Conservation (phyloP, 1,140 invertebrate species). For the Rhopalosiphum padi region DNA sequence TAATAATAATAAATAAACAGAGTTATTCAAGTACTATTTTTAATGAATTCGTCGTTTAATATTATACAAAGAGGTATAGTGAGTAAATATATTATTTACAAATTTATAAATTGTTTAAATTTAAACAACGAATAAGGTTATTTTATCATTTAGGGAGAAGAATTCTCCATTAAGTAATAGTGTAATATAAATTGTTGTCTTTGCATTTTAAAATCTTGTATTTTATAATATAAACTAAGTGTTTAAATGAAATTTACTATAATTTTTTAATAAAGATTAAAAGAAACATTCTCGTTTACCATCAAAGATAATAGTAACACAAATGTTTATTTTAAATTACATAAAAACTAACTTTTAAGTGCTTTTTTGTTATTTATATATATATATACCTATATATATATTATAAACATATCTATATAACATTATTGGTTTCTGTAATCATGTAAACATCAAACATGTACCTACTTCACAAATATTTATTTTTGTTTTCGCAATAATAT, state of each 20-base stretch:
- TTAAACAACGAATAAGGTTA: background rate
- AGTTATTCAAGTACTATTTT: background rate
- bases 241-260: background rate
- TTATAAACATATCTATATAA: background rate
- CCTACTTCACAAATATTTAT: constrained; percentile 3
- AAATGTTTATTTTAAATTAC: background rate
- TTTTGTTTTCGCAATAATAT: background rate
- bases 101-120: background rate
- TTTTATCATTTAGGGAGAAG: background rate
- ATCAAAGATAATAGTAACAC: background rate
- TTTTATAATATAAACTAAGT: background rate
- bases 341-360: background rate
- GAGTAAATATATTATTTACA: background rate
- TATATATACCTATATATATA: background rate
- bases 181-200: background rate
- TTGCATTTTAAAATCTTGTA: background rate
- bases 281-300: background rate
- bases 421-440: background rate
- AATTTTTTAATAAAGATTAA: background rate
- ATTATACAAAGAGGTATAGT: background rate
- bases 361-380: background rate
- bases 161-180: background rate
- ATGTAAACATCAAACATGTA: background rate
- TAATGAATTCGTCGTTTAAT: background rate
- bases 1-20: background rate